Conservation (phyloP, 2,888 invertebrate genomes). For the Pherbina coryleti region DNA sequence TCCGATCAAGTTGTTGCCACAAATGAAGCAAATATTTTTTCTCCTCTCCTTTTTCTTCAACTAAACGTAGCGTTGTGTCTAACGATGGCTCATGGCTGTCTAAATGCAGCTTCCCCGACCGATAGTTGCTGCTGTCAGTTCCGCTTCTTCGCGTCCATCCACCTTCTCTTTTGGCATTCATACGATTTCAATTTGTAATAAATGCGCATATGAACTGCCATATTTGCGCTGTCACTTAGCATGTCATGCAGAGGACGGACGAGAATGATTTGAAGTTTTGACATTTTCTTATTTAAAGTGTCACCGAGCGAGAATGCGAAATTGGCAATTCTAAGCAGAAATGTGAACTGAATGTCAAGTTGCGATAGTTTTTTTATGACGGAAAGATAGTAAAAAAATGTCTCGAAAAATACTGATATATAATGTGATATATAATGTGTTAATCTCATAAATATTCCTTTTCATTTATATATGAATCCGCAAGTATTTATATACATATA, state of each 20-base stretch:
- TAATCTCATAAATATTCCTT: too few relatives aligned
- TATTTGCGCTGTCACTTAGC: constrained; percentile 26
- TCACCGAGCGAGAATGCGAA: background rate
- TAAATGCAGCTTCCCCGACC: background rate
- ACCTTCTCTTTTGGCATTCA: background rate
- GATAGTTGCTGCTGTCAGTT: background rate
- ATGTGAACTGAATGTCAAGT: background rate
- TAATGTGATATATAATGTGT: too few relatives aligned
- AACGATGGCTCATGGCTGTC: background rate
- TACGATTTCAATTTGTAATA: background rate
- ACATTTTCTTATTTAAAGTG: constrained; percentile 5
- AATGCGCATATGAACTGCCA: constrained; percentile 1
- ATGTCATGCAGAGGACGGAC: background rate
- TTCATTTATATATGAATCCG: too few relatives aligned
- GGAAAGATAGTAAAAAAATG: too few relatives aligned
- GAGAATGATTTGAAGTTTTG: constrained; percentile 1
- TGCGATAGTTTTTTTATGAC: background rate
- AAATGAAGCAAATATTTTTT: constrained; percentile 4
- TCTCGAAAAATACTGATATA: too few relatives aligned
- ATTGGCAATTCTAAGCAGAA: constrained; percentile 11
- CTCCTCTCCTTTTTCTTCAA: background rate
- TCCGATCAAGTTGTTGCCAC: constrained; percentile 15
- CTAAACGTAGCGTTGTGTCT: background rate
- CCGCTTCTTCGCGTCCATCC: background rate
- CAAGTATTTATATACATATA: too few relatives aligned